Conservation (phyloP, 2,888 invertebrate genomes). For the Amorpha juglandis region DNA sequence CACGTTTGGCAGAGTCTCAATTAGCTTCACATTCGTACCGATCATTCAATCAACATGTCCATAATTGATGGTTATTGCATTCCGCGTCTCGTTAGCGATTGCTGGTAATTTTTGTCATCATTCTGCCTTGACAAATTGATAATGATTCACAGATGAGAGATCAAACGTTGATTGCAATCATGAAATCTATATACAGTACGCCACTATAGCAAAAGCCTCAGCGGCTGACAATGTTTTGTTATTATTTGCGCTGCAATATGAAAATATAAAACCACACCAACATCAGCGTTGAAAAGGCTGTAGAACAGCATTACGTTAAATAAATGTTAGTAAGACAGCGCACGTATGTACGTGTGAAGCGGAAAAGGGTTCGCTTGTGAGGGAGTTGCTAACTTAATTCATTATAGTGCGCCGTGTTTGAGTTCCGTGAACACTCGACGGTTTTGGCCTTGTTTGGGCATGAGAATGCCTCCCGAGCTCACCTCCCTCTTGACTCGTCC, state of each 20-base stretch:
- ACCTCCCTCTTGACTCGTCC: conserved; percentile 38
- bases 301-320: conserved; percentile 15
- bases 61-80: conserved; percentile 68
- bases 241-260: conserved; percentile 21
- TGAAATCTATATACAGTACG: neutral
- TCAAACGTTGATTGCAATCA: conserved; percentile 29
- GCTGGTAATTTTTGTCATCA: conserved; percentile 56
- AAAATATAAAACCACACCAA: conserved; percentile 3
- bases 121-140: conserved; percentile 39
- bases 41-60: conserved; percentile 66
- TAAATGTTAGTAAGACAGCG: conserved; percentile 19
- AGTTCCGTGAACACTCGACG: conserved; percentile 66
- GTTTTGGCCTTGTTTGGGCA: conserved; percentile 57
- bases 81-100: conserved; percentile 62
- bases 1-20: conserved; percentile 60
- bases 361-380: conserved; percentile 55
- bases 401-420: conserved; percentile 78
- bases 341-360: conserved; percentile 58
- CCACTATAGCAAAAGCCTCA: neutral
- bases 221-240: conserved; percentile 1
- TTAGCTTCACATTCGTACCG: conserved; percentile 60
- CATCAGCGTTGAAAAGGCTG: neutral
- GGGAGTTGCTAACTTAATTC: conserved; percentile 80
- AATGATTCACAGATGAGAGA: conserved; percentile 39
- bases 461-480: conserved; percentile 46